Conservation (phyloP, 1,140 invertebrate species). For the Calliopsis andreniformis region DNA sequence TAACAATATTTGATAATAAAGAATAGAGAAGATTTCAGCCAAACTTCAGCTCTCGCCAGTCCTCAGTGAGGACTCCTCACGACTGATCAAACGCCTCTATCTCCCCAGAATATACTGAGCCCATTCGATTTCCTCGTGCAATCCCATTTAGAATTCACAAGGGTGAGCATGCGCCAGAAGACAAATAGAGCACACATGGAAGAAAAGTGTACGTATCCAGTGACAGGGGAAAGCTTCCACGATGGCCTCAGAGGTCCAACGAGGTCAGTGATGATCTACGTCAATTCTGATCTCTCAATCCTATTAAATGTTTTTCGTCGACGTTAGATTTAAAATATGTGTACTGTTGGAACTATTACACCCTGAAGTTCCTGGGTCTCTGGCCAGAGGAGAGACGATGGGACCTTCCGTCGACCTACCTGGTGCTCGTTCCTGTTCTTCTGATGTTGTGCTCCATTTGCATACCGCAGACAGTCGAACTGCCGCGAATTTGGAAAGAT, state of each 20-base stretch:
- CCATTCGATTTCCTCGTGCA: not conserved
- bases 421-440: constrained; percentile 1
- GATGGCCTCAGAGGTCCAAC: not conserved
- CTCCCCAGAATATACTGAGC: not conserved
- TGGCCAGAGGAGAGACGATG: constrained; percentile 49
- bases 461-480: constrained; percentile 34
- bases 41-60: no score
- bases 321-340: constrained; percentile 29
- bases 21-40: no score
- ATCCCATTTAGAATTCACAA: not conserved
- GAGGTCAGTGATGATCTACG: constrained; percentile 17
- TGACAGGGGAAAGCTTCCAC: not conserved
- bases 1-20: no score
- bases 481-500: constrained; percentile 26
- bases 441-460: constrained; percentile 34
- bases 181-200: no score
- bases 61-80: no score
- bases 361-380: constrained; percentile 45
- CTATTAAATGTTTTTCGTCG: not conserved
- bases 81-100: not conserved
- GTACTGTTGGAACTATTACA: constrained; percentile 49
- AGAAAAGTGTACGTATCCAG: no score
- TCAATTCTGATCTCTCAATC: no score
- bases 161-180: constrained; percentile 38
- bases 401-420: constrained; percentile 28